phyloP scores from a whole-genome alignment of 2,797 vertebrate genomes.

The Sandelia bainsii region DNA sequence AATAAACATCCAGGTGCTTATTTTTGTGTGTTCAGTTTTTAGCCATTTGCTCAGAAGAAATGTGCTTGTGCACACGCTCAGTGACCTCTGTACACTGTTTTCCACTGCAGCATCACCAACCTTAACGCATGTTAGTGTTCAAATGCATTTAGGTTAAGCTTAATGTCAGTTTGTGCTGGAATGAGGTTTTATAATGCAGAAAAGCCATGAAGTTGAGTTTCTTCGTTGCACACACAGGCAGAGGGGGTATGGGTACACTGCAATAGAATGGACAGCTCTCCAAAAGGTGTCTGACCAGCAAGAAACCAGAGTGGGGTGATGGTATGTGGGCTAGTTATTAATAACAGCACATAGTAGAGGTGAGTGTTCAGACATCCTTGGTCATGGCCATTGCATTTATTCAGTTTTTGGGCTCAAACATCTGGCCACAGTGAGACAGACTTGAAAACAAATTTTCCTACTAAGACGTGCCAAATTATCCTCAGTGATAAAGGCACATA shows the following conservation, averaged over 20 bases:
- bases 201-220: not conserved
- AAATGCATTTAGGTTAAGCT: not conserved
- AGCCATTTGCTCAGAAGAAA: not conserved
- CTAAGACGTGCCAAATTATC: not conserved
- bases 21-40: not conserved
- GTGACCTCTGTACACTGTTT: not conserved
- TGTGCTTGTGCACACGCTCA: not conserved
- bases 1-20: conserved; percentile 54
- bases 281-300: conserved; percentile 46
- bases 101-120: not conserved
- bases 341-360: conserved; percentile 68
- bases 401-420: not conserved
- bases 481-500: not conserved
- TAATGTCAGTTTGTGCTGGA: not conserved
- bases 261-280: not conserved
- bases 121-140: not conserved
- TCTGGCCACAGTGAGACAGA: too few relatives aligned
- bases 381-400: conserved; percentile 13
- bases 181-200: not conserved
- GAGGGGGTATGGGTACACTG: not conserved
- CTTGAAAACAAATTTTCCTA: not conserved
- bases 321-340: conserved; percentile 84
- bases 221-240: not conserved
- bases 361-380: conserved; percentile 27
- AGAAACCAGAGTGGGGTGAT: conserved; percentile 75